Evolutionary conservation across 2,888 invertebrate genomes (phyloP).

Genomic region (Sphaeridia pumilis): DNA sequence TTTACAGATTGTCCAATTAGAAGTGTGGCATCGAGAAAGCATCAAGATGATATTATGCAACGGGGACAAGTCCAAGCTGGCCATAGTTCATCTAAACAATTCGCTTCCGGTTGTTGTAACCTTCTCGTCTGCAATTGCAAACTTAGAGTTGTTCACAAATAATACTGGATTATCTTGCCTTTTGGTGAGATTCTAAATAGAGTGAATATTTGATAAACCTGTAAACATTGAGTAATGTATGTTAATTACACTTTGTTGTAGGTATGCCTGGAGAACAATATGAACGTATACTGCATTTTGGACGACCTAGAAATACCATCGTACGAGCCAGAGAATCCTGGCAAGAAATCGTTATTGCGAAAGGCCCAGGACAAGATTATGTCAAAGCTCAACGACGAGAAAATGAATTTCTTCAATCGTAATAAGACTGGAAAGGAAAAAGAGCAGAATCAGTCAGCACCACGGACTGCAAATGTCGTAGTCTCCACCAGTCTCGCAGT

Average conservation of each 20-base stretch:
- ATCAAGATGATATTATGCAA: constrained; percentile 28
- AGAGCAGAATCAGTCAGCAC: neutral
- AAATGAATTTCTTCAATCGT: constrained; percentile 29
- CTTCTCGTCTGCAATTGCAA: constrained; percentile 23
- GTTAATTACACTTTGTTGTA: neutral
- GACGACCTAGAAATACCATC: constrained; percentile 32
- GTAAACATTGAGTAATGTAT: neutral
- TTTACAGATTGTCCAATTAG: constrained; percentile 25
- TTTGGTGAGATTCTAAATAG: constrained; percentile 20
- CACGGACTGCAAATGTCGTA: constrained; percentile 2
- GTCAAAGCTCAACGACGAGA: constrained; percentile 30
- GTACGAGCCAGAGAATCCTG: constrained; percentile 26
- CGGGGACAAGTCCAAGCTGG: constrained; percentile 30
- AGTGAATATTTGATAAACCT: neutral
- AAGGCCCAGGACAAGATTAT: constrained; percentile 35
- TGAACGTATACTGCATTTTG: constrained; percentile 31
- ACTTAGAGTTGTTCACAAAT: constrained; percentile 29
- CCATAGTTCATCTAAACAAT: constrained; percentile 22
- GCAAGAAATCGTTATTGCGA: constrained; percentile 34
- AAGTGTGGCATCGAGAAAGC: constrained; percentile 29
- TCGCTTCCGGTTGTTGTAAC: constrained; percentile 32
- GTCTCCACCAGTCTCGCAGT: constrained; percentile 2
- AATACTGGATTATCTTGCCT: constrained; percentile 29
- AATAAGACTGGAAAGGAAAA: constrained; percentile 19
- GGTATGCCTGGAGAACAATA: constrained; percentile 31